Percentiles rank a stretch among this genome's conserved stretches.
Evolutionary conservation across 2,797 vertebrate species (phyloP).

Genomic region (Sebastes steindachneri): DNA sequence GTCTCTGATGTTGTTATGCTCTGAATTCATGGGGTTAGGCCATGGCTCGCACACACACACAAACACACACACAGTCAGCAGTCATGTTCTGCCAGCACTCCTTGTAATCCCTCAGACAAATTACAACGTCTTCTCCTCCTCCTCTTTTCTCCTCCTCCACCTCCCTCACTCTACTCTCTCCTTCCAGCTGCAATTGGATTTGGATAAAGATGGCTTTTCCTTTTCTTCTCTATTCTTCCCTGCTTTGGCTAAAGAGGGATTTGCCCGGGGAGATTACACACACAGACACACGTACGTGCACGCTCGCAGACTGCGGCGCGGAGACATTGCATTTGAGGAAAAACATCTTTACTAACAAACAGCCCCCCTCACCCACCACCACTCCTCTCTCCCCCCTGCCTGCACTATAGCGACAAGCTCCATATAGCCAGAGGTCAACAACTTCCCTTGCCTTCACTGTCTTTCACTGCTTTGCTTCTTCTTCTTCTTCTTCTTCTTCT

Average conservation of each 20-base stretch:
- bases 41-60: constrained; percentile 23
- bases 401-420: constrained; percentile 58
- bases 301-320: constrained; percentile 47
- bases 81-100: constrained; percentile 81
- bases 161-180: constrained; percentile 65
- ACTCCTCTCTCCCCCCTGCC: background rate
- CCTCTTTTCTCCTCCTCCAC: constrained; percentile 70
- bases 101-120: constrained; percentile 87
- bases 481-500: constrained; percentile 29
- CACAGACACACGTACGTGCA: constrained; percentile 28
- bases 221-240: constrained; percentile 85
- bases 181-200: constrained; percentile 86
- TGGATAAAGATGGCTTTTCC: constrained; percentile 88
- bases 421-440: constrained; percentile 75
- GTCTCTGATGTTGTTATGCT: constrained; percentile 63
- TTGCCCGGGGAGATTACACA: constrained; percentile 84
- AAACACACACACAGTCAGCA: constrained; percentile 52
- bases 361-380: background rate
- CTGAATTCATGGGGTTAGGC: constrained; percentile 62
- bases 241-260: constrained; percentile 85
- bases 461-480: constrained; percentile 51
- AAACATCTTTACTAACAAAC: constrained; percentile 81
- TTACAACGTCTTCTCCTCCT: constrained; percentile 82
- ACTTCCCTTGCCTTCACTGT: constrained; percentile 58
- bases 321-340: constrained; percentile 78